Evolutionary conservation across 2,888 invertebrate genomes (phyloP).

Genomic region (Phengaris alcon): DNA sequence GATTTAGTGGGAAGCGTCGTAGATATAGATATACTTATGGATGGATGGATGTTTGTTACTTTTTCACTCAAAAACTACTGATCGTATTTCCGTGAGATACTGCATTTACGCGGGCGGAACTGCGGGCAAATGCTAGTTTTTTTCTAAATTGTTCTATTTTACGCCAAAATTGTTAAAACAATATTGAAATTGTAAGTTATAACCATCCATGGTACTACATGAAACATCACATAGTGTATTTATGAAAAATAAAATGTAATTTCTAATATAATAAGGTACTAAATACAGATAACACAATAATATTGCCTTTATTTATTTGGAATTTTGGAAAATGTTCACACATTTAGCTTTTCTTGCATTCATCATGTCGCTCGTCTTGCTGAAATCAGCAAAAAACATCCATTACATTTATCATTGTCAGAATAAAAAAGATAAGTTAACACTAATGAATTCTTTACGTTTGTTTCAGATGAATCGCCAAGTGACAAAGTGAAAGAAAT

Average conservation of each 20-base stretch:
- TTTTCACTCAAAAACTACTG: too few relatives aligned
- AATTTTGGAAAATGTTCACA: background rate
- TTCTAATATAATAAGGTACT: background rate
- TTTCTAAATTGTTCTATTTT: too few relatives aligned
- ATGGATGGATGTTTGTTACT: too few relatives aligned
- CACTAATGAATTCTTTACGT: conserved; percentile 1
- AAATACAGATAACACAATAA: background rate
- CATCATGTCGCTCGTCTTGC: background rate
- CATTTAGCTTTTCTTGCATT: background rate
- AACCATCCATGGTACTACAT: too few relatives aligned
- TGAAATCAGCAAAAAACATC: background rate
- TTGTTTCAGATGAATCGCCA: conserved; percentile 33
- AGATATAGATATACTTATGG: too few relatives aligned
- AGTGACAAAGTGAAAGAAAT: background rate
- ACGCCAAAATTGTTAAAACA: too few relatives aligned
- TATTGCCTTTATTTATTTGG: background rate
- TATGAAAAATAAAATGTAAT: background rate
- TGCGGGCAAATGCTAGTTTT: too few relatives aligned
- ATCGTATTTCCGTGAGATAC: too few relatives aligned
- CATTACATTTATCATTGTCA: conserved; percentile 3
- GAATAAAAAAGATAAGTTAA: background rate
- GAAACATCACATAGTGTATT: too few relatives aligned
- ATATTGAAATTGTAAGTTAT: too few relatives aligned
- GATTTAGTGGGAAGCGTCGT: too few relatives aligned
- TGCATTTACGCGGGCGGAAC: too few relatives aligned